Base-by-base conservation (phyloP, 1,140 invertebrate species). In the Drosophila tani region DNA sequence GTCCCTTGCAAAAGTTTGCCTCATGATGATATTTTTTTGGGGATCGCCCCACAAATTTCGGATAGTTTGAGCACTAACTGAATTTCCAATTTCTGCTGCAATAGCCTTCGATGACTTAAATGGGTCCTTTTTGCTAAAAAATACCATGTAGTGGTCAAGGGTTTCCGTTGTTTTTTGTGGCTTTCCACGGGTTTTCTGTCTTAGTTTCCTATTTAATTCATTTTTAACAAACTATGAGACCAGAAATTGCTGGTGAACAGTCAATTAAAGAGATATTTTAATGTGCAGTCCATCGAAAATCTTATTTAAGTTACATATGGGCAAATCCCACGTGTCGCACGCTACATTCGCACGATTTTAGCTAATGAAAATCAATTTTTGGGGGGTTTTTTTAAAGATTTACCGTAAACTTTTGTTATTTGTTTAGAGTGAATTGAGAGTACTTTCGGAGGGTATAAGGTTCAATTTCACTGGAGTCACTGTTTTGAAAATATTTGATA, bases 91-190 rank as follows among this genome's bases (percentile, higher is more conserved):
- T 35, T 62, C 59, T 35, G 46, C 29, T 49, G 29, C 29, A 63
- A 63, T 63, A 29, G 24, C 47, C 59, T 59, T 59, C 12, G 41
- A 63, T n/a, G 14, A 63, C 46, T 63, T 63, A 60, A 35, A 47
- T 32, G 24, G 58, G 41, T 45, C n/a, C 1, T 21, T 60, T 60
- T 60, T 60, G 50, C n/a, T 51, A 2, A 51, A 32, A 32, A 27
- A 29, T 17, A 29, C 11, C 7, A 51, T 59, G 27, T 19, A 32
- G 57, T 45, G 57, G 27, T 43, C 57, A 59, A 59, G 24, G 6
- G 24, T 45, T 43, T 43, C 6, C 15, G 19, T 58, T 24, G 40
- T 45, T 58, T 58, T 58, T 15, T 32, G 35, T 58, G 56, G 29
- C 32, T n/a, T 49, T 62, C 29, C 11, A 32, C 43, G 58, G 27